Evolutionary conservation across 2,797 vertebrate genomes (phyloP), one percentile per base, ranked within the genome.

Genomic region (Helostoma temminkii): DNA sequence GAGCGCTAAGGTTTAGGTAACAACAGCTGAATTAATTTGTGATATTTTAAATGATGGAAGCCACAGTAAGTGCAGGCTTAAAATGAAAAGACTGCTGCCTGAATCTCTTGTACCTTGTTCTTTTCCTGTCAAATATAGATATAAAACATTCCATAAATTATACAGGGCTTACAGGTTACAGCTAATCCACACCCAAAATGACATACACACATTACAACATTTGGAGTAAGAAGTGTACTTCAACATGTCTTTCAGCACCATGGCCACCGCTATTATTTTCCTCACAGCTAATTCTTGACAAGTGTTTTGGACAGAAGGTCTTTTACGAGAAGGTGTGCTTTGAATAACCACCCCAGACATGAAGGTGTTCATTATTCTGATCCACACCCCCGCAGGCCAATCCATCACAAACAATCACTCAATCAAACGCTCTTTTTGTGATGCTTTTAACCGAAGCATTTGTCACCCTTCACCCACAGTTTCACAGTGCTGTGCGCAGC

Each of bases 321-420:
- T 76, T 74, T 76, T 39, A 59, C 68, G 59, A 59, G 63, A 58
- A 34, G 60, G 21, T 53, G 47, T 39, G 59, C 77, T 76, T 65
- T 85, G 69, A 78, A 68, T 67, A 76, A 78, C 56, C 65, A 63
- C 74, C 65, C 53, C 11, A n/a, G 61, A 70, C 80, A 49, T 1
- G 19, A 76, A 87, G 81, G 85, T 81, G 80, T 76, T 88, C 80
- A 88, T 88, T 89, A 89, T 80, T 80, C 82, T 43, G 66, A 80
- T 74, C 74, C 58, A 52, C 70, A 49, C 64, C 70, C 83, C 78
- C 75, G 12, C 80, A 34, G 74, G 66, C 78, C 82, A 78, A 69
- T 79, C 83, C 84, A 76, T 87, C 87, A 75, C 78, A 73, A 88
- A 87, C 87, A 84, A 83, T 90, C 89, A 88, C 89, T 90, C 89